These are phyloP conservation scores for Adelosebastes latens DNA, from an alignment of 2,797 vertebrate species.

Conservation along the genomic window DNA sequence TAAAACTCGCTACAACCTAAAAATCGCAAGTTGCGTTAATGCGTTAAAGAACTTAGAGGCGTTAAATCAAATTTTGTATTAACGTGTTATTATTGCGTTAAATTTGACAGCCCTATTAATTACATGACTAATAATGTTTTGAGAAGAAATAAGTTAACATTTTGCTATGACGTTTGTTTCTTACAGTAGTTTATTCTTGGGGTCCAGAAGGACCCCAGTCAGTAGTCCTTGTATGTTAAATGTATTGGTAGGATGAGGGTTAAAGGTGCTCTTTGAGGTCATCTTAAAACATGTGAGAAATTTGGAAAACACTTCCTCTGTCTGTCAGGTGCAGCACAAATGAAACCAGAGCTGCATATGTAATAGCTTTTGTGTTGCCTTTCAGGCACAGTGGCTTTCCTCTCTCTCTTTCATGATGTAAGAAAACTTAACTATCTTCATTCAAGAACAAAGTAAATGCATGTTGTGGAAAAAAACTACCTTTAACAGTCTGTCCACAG, in stretches of 20 bases:
- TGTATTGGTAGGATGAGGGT: neutral
- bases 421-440: neutral
- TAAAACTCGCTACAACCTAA: too few relatives aligned
- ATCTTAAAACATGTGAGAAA: neutral
- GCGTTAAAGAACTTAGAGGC: too few relatives aligned
- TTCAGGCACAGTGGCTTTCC: neutral
- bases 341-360: neutral
- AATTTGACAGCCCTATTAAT: too few relatives aligned
- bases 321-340: neutral
- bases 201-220: too few relatives aligned
- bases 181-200: too few relatives aligned
- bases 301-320: neutral
- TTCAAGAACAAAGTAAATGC: neutral
- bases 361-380: neutral
- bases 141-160: too few relatives aligned
- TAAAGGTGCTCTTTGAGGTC: neutral
- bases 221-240: too few relatives aligned
- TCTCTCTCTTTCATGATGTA: neutral
- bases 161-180: too few relatives aligned
- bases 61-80: too few relatives aligned
- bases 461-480: slow-evolving; percentile 47
- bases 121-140: too few relatives aligned
- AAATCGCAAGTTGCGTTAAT: too few relatives aligned
- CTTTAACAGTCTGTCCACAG: slow-evolving; percentile 75
- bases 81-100: too few relatives aligned